phyloP scores from a whole-genome alignment of 2,113 vertebrate species.

The Pagrus major region DNA sequence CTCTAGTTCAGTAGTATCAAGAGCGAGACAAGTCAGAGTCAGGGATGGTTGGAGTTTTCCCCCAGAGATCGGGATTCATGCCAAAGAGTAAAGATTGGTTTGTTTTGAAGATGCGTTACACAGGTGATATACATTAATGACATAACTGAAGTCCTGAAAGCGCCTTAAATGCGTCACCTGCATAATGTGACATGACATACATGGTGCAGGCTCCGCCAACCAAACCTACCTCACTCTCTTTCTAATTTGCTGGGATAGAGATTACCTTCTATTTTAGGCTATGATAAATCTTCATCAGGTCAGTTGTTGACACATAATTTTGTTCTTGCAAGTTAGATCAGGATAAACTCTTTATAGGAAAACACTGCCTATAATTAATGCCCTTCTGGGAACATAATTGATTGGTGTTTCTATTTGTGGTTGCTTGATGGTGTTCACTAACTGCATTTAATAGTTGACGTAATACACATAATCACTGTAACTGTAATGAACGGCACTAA shows the following conservation, averaged over 20 bases:
- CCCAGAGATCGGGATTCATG: too few relatives aligned
- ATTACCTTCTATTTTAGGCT: constrained; percentile 8
- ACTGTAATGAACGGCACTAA: not conserved
- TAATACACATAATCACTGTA: constrained; percentile 3
- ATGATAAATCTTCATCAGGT: constrained; percentile 38
- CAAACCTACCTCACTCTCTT: not conserved
- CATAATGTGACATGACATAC: too few relatives aligned
- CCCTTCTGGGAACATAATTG: constrained; percentile 24
- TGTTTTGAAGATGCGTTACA: too few relatives aligned
- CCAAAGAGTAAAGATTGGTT: too few relatives aligned
- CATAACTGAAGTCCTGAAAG: too few relatives aligned
- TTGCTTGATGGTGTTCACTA: constrained; percentile 8
- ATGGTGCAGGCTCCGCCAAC: not conserved
- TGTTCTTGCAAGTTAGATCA: constrained; percentile 14
- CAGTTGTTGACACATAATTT: constrained; percentile 41
- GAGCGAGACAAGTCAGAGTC: too few relatives aligned
- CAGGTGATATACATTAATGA: too few relatives aligned
- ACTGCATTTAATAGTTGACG: constrained; percentile 27
- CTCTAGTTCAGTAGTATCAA: too few relatives aligned
- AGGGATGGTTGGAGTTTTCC: too few relatives aligned
- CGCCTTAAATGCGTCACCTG: too few relatives aligned
- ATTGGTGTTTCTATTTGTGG: constrained; percentile 42
- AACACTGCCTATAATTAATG: constrained; percentile 45
- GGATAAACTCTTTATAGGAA: constrained; percentile 22
- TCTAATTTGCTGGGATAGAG: constrained; percentile 5